phyloP scores from a whole-genome alignment of 2,797 vertebrate species.

The Falco peregrinus region DNA sequence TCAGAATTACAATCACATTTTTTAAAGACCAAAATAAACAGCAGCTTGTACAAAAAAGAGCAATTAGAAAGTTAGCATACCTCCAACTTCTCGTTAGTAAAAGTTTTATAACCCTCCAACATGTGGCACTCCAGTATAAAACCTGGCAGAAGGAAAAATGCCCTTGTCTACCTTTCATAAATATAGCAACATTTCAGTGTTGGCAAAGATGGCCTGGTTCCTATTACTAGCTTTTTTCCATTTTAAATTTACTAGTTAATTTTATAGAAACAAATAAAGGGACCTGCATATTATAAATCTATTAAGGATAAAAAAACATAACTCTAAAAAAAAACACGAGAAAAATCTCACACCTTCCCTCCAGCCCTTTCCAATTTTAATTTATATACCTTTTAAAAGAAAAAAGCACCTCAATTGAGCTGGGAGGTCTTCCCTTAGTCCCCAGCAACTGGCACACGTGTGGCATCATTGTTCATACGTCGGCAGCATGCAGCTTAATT shows the following conservation, averaged over 20 bases:
- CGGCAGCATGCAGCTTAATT: accelerated
- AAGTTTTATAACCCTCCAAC: constrained; percentile 63
- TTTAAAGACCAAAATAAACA: constrained; percentile 31
- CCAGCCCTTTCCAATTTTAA: constrained; percentile 30
- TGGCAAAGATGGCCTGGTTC: constrained; percentile 31
- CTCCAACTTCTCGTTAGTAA: constrained; percentile 39
- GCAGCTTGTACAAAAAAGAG: neutral
- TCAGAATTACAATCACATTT: neutral
- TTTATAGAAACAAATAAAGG: constrained; percentile 66
- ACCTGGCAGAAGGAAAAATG: constrained; percentile 22
- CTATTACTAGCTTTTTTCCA: constrained; percentile 48
- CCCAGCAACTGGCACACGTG: neutral
- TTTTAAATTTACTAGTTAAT: constrained; percentile 64
- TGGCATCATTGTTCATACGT: neutral
- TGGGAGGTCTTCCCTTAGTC: neutral
- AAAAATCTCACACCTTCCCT: constrained; percentile 41
- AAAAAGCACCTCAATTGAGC: neutral
- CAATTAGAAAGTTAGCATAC: constrained; percentile 39
- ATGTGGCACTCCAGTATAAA: constrained; percentile 51
- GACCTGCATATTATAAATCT: constrained; percentile 51
- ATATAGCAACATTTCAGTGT: neutral
- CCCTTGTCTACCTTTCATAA: neutral
- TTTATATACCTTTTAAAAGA: constrained; percentile 44
- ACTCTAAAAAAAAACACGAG: neutral
- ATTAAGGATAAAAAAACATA: constrained; percentile 34